Percentiles rank a stretch among this genome's conserved stretches.
These are phyloP conservation scores for Lasioglossum albipes DNA, from an alignment of 1,140 invertebrate genomes.

Conservation along the genomic window DNA sequence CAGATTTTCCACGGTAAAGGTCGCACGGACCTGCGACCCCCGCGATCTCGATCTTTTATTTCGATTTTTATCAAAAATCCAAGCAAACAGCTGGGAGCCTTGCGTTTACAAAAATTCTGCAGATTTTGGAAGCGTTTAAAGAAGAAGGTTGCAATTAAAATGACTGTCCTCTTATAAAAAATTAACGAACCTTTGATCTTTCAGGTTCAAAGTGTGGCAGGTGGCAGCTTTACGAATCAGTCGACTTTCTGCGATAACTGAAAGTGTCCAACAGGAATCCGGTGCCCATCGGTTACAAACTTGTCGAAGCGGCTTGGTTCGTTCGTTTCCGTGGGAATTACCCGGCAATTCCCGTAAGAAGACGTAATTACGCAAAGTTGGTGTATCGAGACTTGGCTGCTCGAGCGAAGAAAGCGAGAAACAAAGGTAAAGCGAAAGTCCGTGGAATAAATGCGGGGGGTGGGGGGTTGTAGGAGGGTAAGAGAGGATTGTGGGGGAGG, in stretches of 20 bases:
- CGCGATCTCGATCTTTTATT: background rate
- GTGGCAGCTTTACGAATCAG: too few relatives aligned
- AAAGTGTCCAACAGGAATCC: background rate
- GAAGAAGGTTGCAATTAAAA: too few relatives aligned
- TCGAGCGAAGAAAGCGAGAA: background rate
- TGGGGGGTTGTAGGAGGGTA: background rate
- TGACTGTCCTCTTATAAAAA: too few relatives aligned
- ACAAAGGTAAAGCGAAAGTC: background rate
- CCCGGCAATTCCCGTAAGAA: slow-evolving; percentile 1
- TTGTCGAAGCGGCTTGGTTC: background rate
- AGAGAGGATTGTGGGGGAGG: background rate
- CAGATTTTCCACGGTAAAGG: slow-evolving; percentile 34
- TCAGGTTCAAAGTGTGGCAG: too few relatives aligned
- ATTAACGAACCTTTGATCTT: too few relatives aligned
- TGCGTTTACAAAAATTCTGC: too few relatives aligned
- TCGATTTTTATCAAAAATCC: too few relatives aligned
- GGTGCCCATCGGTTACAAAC: background rate
- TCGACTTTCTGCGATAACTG: background rate
- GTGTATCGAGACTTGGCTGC: background rate
- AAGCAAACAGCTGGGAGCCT: too few relatives aligned
- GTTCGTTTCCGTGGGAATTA: background rate
- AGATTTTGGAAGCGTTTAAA: too few relatives aligned
- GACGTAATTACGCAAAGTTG: slow-evolving; percentile 9
- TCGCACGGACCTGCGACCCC: background rate
- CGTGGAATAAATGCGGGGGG: background rate